These are phyloP conservation scores for Syngnathus scovelli DNA, from an alignment of 2,113 vertebrate genomes.

Conservation along the genomic window DNA sequence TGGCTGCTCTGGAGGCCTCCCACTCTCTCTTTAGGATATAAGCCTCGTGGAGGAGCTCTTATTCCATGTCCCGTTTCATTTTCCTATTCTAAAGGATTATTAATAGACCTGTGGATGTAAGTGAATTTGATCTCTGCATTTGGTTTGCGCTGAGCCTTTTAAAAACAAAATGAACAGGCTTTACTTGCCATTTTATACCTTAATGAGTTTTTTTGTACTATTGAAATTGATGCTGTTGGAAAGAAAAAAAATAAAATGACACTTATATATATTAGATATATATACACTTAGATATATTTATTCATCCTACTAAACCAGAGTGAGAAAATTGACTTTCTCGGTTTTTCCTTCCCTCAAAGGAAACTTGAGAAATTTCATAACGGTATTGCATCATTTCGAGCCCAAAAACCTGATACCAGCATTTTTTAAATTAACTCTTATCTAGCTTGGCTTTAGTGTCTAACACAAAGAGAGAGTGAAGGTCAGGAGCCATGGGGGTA, in stretches of 20 bases:
- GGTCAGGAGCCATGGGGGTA: background rate
- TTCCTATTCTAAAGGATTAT: slow-evolving; percentile 1
- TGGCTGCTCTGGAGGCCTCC: background rate
- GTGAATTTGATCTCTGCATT: slow-evolving; percentile 4
- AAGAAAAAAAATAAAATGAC: too few relatives aligned
- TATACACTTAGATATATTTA: too few relatives aligned
- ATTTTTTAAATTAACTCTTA: too few relatives aligned
- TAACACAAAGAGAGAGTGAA: slow-evolving; percentile 2
- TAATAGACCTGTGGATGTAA: slow-evolving; percentile 4
- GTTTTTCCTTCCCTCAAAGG: background rate
- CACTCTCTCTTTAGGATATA: slow-evolving; percentile 1
- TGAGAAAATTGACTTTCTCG: background rate
- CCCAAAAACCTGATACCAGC: too few relatives aligned
- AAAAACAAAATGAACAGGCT: background rate
- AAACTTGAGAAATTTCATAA: background rate
- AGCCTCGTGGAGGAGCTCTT: slow-evolving; percentile 16
- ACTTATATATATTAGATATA: too few relatives aligned
- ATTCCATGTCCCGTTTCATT: slow-evolving; percentile 6
- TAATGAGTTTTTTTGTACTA: background rate
- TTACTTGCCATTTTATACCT: slow-evolving; percentile 17
- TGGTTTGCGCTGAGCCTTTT: slow-evolving; percentile 3
- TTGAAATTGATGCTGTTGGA: background rate
- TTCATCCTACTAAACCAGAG: too few relatives aligned
- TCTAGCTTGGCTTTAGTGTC: background rate
- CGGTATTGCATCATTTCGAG: background rate